Evolutionary conservation across 2,113 vertebrate genomes (phyloP), one percentile per base, ranked within the genome.

Genomic region (Numenius arquata): DNA sequence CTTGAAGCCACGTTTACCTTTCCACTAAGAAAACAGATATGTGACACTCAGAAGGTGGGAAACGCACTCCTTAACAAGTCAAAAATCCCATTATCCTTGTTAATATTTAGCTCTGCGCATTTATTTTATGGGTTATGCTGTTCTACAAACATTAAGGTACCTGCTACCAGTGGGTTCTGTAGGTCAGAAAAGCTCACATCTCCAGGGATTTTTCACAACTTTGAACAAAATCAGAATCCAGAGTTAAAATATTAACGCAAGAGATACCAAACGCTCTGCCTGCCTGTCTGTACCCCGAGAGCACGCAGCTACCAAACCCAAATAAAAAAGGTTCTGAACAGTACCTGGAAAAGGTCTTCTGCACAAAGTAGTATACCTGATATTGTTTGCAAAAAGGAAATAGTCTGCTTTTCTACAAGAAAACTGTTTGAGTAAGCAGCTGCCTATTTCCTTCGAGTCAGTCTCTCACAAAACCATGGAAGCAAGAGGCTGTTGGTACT

Each of bases 71-170:
- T 82, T 79, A 76, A 61, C 36, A 74, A 88, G 70, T 81, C 65
- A 79, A 83, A 95, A 89, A 71, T 25, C 26, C 91, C 53, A 85
- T 74, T 72, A 82, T 66, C 36, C 40, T 70, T 47, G 80, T 92
- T 93, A 95, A 93, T 93, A 87, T 91, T 96, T 92, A 96, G n/a
- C 91, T 89, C 40, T 63, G 62, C 40, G 4, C 75, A 66, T 86
- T 82, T 90, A 59, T 90, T 96, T 92, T 82, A 91, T 5, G 11
- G 59, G 52, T n/a, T 73, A 61, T 55, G 43, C 34, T 85, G 41
- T 36, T 93, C 79, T 62, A 62, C 67, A 65, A 34, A 53, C 40
- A 16, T 63, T 59, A 55, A 78, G 40, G 45, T 13, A 86, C 65
- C 34, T 22, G 32, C 50, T 92, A 61, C 66, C 43, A 16, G 12